Evolutionary conservation across 2,797 vertebrate genomes (phyloP).

Genomic region (Morus bassanus): DNA sequence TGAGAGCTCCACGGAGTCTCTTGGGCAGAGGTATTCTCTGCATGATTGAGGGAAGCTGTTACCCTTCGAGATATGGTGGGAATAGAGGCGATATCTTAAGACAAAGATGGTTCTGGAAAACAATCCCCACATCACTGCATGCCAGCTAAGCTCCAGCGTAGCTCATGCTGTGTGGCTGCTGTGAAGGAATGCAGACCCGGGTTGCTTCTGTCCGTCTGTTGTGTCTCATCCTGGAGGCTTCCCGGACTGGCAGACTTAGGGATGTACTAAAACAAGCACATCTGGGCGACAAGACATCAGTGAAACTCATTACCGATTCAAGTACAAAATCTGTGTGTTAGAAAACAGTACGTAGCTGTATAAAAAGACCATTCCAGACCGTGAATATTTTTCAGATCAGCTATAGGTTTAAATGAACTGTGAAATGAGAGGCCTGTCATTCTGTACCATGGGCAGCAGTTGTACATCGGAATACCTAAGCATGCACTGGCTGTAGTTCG

Average conservation of each 20-base stretch:
- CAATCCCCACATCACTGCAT: background rate
- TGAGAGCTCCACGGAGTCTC: background rate
- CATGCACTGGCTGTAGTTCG: background rate
- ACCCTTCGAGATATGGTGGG: rapidly evolving
- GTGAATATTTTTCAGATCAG: background rate
- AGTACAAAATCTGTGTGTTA: background rate
- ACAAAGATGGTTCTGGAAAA: background rate
- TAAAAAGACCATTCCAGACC: background rate
- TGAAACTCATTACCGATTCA: background rate
- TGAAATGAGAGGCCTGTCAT: background rate
- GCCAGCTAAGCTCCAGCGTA: background rate
- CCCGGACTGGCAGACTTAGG: background rate
- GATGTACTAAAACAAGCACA: background rate
- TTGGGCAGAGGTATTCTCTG: background rate
- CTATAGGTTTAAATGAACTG: background rate
- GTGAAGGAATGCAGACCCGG: background rate
- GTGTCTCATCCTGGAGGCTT: background rate
- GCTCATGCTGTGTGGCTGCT: background rate
- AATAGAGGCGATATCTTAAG: background rate
- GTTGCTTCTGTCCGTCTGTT: background rate
- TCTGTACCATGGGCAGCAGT: background rate
- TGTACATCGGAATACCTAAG: background rate
- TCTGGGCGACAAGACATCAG: background rate
- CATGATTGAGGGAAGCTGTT: rapidly evolving
- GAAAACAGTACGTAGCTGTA: background rate